phyloP scores from a whole-genome alignment of 2,113 vertebrate genomes.

The Mustela nigripes region DNA sequence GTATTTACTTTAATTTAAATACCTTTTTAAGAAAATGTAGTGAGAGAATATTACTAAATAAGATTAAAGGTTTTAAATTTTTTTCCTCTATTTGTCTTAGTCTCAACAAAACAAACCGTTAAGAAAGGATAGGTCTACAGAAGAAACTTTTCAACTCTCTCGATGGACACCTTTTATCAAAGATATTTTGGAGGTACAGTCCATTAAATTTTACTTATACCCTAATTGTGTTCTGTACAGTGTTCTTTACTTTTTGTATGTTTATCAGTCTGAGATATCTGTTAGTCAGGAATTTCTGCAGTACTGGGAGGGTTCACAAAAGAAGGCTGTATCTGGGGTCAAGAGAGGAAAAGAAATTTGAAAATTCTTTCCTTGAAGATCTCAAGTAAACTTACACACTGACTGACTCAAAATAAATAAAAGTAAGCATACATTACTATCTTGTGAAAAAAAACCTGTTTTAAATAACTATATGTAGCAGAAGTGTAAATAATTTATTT shows the following conservation, averaged over 20 bases:
- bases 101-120: constrained; percentile 86
- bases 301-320: not conserved
- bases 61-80: constrained; percentile 33
- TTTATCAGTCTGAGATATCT: not conserved
- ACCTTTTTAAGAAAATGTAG: constrained; percentile 38
- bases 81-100: constrained; percentile 73
- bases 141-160: constrained; percentile 96
- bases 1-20: constrained; percentile 5
- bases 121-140: constrained; percentile 93
- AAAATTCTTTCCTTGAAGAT: not conserved
- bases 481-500: constrained; percentile 38
- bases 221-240: not conserved
- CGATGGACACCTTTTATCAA: constrained; percentile 97
- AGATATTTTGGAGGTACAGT: constrained; percentile 96
- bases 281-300: not conserved
- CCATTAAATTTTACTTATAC: not conserved
- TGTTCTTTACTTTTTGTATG: not conserved
- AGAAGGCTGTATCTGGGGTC: not conserved
- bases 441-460: not conserved
- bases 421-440: not conserved
- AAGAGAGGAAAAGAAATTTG: not conserved
- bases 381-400: not conserved
- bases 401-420: not conserved
- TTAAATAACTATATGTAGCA: not conserved
- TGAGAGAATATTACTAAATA: constrained; percentile 31